A percentile compares a stretch with the other conserved stretches of the same genome.
Conservation (phyloP, 2,888 invertebrate species). For the Machimus atricapillus region DNA sequence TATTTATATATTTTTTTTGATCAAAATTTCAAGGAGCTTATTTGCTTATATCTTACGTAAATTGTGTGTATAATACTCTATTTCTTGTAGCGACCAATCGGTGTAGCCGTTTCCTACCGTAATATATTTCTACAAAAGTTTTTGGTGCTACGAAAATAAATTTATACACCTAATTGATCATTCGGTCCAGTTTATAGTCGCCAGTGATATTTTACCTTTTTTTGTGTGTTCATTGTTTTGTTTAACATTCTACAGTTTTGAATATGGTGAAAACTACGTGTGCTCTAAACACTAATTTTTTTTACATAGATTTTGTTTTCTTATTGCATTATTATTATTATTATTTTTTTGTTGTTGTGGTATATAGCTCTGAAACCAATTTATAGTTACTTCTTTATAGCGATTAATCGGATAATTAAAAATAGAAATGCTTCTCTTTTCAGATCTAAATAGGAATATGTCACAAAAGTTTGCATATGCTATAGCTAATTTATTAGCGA, state of each 20-base stretch:
- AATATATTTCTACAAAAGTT: not conserved
- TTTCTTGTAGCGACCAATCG: not conserved
- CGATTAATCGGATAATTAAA: not conserved
- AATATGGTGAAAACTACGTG: not conserved
- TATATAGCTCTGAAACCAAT: slow-evolving; percentile 1
- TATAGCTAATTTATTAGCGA: not conserved
- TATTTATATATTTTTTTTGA: not conserved
- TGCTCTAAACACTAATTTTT: not conserved
- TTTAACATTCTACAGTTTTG: not conserved
- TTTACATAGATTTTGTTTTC: not conserved
- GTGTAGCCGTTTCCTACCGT: not conserved
- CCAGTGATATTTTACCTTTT: not conserved
- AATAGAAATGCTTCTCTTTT: not conserved
- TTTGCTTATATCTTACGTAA: not conserved
- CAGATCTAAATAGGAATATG: not conserved
- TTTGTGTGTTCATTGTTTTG: not conserved
- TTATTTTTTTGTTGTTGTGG: not conserved
- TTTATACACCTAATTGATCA: not conserved
- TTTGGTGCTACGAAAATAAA: not conserved
- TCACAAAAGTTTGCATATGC: not conserved
- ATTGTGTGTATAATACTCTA: not conserved
- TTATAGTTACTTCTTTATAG: not conserved
- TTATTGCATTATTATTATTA: not conserved
- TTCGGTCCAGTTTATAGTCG: not conserved
- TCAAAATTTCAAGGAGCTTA: not conserved